Evolutionary conservation across 2,113 vertebrate species (phyloP).

Genomic region (Hipposideros armiger): DNA sequence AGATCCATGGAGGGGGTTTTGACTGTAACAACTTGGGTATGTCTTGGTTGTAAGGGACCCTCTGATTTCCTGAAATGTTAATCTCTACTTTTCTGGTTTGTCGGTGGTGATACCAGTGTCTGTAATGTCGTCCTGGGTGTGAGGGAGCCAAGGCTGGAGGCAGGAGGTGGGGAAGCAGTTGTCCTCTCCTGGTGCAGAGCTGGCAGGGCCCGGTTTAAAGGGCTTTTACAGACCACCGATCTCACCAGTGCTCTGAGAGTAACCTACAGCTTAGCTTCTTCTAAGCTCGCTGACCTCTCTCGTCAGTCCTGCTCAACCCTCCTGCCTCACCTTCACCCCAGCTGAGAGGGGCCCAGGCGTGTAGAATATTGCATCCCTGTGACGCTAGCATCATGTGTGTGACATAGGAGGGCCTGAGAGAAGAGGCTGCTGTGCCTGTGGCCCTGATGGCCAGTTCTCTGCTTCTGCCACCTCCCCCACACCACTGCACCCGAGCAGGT

Average conservation of each 20-base stretch:
- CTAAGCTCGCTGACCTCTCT: background rate
- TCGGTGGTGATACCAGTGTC: background rate
- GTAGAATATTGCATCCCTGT: background rate
- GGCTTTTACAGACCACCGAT: background rate
- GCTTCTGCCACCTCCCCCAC: background rate
- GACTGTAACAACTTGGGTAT: background rate
- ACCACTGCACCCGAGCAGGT: background rate
- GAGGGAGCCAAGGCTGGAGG: background rate
- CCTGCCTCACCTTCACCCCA: too few species aligned
- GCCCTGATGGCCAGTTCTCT: background rate
- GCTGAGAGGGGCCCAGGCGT: background rate
- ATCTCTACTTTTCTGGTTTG: background rate
- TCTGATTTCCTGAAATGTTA: background rate
- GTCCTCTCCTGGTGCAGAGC: rapidly evolving
- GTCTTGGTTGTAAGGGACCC: background rate
- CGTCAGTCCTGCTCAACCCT: background rate
- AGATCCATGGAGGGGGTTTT: background rate
- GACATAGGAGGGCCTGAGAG: background rate
- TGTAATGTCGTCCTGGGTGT: background rate
- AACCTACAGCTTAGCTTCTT: background rate
- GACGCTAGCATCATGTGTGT: background rate
- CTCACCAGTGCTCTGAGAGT: background rate
- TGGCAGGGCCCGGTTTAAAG: background rate
- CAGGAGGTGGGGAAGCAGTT: too few species aligned
- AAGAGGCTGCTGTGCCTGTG: background rate